Base-by-base conservation (phyloP, 2,888 invertebrate genomes). In the Agapostemon virescens region DNA sequence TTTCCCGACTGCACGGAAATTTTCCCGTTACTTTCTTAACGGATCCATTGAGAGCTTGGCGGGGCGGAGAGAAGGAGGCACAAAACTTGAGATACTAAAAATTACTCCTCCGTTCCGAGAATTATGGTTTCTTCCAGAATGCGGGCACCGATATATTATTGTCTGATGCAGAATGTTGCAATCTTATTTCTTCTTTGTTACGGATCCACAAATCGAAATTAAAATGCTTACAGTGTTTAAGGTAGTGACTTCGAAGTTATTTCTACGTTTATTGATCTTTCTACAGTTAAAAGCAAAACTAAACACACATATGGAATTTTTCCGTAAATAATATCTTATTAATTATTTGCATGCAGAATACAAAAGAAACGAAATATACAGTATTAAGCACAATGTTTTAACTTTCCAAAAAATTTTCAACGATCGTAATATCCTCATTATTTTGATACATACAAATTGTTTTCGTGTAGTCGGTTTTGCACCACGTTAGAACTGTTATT, bases 11-110 rank as follows among this genome's bases (percentile, higher is more conserved):
- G 20, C 17, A n/a, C 30, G 13, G 66, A 73, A 61, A 70, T 66
- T 69, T 64, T 73, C 67, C 20, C 67, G 23, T 72, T 71, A 61
- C 42, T 77, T 77, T 55, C 36, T n/a, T 55, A 20, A 45, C 52
- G n/a, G 55, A 45, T 55, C 33, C 58, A 20, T 70, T 13, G 58
- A 9, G 26, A 13, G 5, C 13, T 20, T 36, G 63, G 23, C 23
- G n/a, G 30, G 26, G 17, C 6, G 23, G 42, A 1, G 55, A 13
- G 23, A n/a, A 20, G 5, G 15, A n/a, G 4, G 15, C 15, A 13
- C 7, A 26, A 15, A 64, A 17, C 9, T 15, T 26, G 40, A 23
- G 40, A 42, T 40, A 49, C 20, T 74, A 36, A 61, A 69, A 63
- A 40, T 63, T 69, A 63, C 63, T 68, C 30, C 23, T 1, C n/a